Percentiles rank a stretch among this genome's conserved stretches.
phyloP scores from a whole-genome alignment of 2,113 vertebrate genomes.

The Zingel zingel region DNA sequence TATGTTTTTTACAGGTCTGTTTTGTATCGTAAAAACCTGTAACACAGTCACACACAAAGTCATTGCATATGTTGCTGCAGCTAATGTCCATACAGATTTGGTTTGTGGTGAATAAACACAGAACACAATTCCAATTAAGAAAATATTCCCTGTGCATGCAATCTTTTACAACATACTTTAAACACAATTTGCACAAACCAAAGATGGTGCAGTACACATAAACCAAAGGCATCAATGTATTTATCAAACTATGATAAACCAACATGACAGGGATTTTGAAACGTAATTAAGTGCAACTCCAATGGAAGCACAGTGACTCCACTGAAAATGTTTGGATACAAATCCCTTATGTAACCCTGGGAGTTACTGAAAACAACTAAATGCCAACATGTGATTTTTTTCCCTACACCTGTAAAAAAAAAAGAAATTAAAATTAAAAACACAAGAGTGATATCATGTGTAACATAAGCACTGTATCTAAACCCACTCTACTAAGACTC shows the following conservation, averaged over 20 bases:
- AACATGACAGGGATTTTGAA: background rate
- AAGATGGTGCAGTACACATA: background rate
- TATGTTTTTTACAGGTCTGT: too few species aligned
- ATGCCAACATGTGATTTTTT: background rate
- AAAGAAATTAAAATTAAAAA: too few species aligned
- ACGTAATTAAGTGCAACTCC: background rate
- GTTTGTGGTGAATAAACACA: background rate
- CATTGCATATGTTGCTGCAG: too few species aligned
- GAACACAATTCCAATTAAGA: background rate
- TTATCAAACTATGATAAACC: background rate
- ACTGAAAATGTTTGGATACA: background rate
- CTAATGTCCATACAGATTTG: too few species aligned
- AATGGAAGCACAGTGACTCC: background rate
- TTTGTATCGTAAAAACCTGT: too few species aligned
- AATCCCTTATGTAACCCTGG: background rate
- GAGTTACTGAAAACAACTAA: constrained; percentile 1
- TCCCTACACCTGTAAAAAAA: background rate
- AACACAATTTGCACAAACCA: background rate
- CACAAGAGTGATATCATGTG: background rate
- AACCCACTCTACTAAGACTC: background rate
- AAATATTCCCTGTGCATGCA: background rate
- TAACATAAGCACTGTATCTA: background rate
- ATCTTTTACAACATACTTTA: background rate
- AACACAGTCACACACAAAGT: too few species aligned
- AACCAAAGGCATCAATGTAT: background rate